Evolutionary conservation across 2,888 invertebrate species (phyloP).

Genomic region (Xanthia icteritia): DNA sequence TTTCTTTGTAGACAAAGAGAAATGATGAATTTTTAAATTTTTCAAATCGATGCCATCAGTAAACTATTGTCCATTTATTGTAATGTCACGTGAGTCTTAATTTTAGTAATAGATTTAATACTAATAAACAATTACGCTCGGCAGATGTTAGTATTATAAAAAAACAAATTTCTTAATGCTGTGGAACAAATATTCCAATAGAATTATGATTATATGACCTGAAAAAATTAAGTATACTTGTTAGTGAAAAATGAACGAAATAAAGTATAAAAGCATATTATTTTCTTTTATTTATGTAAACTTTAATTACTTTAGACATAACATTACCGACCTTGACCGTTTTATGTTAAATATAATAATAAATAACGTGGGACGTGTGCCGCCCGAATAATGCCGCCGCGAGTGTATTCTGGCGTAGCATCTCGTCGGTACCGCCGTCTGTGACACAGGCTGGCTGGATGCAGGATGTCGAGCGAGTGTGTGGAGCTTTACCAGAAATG

Average conservation of each 20-base stretch:
- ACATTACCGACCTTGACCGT: not conserved
- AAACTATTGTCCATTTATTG: constrained; percentile 34
- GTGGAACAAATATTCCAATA: constrained; percentile 74
- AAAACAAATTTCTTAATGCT: constrained; percentile 61
- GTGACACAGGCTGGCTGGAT: not conserved
- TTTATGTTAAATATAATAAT: not conserved
- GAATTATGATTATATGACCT: constrained; percentile 69
- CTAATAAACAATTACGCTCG: constrained; percentile 37
- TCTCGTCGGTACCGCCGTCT: not conserved
- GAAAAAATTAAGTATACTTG: constrained; percentile 67
- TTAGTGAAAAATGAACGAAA: constrained; percentile 70
- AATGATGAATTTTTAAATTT: not conserved
- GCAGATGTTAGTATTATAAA: constrained; percentile 51
- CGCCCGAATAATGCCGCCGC: not conserved
- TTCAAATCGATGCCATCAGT: constrained; percentile 6
- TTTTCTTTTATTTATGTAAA: constrained; percentile 32
- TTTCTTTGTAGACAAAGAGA: not conserved
- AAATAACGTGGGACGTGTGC: not conserved
- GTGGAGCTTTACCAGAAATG: not conserved
- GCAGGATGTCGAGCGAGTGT: not conserved
- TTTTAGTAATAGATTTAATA: constrained; percentile 57
- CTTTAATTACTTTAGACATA: not conserved
- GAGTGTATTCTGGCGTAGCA: not conserved
- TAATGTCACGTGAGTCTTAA: constrained; percentile 51
- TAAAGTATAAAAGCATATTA: constrained; percentile 65